Evolutionary conservation across 2,888 invertebrate genomes (phyloP).

Genomic region (Holacanthella duospinosa): DNA sequence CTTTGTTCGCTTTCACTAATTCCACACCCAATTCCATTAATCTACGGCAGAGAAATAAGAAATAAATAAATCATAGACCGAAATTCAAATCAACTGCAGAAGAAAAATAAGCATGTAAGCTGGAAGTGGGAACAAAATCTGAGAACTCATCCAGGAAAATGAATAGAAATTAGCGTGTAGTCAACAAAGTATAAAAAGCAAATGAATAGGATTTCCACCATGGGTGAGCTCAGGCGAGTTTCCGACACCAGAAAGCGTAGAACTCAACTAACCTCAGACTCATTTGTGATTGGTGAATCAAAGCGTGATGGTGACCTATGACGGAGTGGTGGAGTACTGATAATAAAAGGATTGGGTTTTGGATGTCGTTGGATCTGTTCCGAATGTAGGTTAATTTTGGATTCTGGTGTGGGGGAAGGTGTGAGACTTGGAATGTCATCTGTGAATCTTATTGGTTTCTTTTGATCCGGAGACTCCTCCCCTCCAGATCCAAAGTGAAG

Average conservation of each 20-base stretch:
- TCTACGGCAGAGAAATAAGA: neutral
- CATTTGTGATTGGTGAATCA: neutral
- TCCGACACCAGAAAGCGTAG: neutral
- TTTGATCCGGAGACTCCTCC: constrained; percentile 45
- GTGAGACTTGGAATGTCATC: constrained; percentile 53
- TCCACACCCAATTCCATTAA: constrained; percentile 1
- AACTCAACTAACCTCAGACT: constrained; percentile 1
- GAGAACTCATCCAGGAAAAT: no score
- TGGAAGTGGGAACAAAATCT: no score
- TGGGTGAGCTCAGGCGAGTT: neutral
- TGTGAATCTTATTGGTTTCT: constrained; percentile 16
- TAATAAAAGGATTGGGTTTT: constrained; percentile 49
- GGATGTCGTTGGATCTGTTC: constrained; percentile 50
- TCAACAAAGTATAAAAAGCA: no score
- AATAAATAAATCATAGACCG: neutral
- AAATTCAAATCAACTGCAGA: neutral
- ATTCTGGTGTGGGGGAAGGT: constrained; percentile 42
- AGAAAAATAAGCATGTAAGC: no score
- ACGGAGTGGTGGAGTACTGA: neutral
- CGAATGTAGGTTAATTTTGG: constrained; percentile 39
- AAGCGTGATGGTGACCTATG: neutral
- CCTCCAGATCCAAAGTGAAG: constrained; percentile 39
- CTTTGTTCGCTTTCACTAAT: no score
- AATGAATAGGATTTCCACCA: no score
- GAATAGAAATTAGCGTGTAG: no score